A percentile compares a stretch with the other conserved stretches of the same genome.
Evolutionary conservation across 2,113 vertebrate genomes (phyloP).

Genomic region (Lota lota): DNA sequence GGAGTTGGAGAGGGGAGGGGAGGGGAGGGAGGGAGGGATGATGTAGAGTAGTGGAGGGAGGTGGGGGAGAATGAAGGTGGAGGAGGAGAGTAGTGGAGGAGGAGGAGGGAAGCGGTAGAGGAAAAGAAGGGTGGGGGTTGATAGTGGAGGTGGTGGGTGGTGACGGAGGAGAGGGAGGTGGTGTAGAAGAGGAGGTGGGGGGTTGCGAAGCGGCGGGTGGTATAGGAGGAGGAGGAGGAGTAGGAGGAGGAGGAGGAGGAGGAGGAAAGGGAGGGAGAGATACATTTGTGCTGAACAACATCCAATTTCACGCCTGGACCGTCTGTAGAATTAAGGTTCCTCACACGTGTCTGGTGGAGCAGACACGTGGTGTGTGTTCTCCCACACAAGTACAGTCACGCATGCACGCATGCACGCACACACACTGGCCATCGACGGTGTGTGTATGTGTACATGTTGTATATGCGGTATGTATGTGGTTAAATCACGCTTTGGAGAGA

Average conservation of each 20-base stretch:
- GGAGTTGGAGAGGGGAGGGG: too few relatives aligned
- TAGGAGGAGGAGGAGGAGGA: not conserved
- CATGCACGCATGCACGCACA: not conserved
- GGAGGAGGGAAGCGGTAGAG: not conserved
- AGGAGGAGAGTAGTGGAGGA: not conserved
- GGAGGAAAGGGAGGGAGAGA: conserved; percentile 16
- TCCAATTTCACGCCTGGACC: conserved; percentile 65
- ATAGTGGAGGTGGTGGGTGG: too few relatives aligned
- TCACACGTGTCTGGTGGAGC: conserved; percentile 40
- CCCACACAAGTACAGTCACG: conserved; percentile 15
- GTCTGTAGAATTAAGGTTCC: conserved; percentile 53
- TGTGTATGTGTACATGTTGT: too few relatives aligned
- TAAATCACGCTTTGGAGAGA: too few relatives aligned
- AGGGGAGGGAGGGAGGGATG: not conserved
- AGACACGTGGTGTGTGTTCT: conserved; percentile 6
- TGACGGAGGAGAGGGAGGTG: too few relatives aligned
- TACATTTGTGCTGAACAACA: conserved; percentile 38
- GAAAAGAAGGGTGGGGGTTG: too few relatives aligned
- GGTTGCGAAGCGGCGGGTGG: not conserved
- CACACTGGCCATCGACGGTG: not conserved
- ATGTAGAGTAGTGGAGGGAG: conserved; percentile 5
- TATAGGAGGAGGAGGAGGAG: conserved; percentile 1
- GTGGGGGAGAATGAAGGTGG: not conserved
- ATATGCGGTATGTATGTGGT: too few relatives aligned
- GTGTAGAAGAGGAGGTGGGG: not conserved